Percentiles rank a stretch among this genome's conserved stretches.
These are phyloP conservation scores for Trachymyrmex septentrionalis DNA, from an alignment of 1,140 invertebrate species.

Conservation along the genomic window DNA sequence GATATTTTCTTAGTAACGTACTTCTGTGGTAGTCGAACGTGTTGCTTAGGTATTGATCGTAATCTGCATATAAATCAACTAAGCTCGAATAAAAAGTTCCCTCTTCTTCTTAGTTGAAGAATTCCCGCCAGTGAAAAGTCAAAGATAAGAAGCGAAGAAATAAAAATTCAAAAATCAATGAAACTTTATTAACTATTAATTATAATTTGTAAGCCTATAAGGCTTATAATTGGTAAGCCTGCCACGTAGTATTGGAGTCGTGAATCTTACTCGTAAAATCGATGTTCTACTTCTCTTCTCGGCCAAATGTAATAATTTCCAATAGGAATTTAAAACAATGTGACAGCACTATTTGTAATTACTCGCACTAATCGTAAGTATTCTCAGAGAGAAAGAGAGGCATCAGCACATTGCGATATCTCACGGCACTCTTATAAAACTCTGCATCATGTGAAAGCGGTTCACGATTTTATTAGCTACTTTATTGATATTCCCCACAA, in stretches of 20 bases:
- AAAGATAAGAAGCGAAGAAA: not conserved
- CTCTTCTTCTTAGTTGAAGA: not conserved
- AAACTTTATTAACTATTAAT: no score
- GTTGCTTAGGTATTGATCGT: not conserved
- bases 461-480: not conserved
- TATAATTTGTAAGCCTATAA: no score
- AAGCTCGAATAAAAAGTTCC: not conserved
- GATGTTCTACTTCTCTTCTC: not conserved
- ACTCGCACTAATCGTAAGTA: not conserved
- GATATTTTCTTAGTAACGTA: conserved; percentile 18
- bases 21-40: not conserved
- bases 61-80: not conserved
- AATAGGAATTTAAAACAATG: not conserved
- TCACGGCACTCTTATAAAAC: not conserved
- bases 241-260: no score
- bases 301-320: not conserved
- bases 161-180: not conserved
- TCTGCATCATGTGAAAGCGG: not conserved
- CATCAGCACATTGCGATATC: not conserved
- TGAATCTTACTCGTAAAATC: conserved; percentile 1
- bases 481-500: not conserved
- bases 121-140: not conserved
- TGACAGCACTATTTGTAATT: not conserved
- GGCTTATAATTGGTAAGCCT: no score
- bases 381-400: not conserved